phyloP scores from a whole-genome alignment of 2,797 vertebrate genomes.

The Zonotrichia albicollis region DNA sequence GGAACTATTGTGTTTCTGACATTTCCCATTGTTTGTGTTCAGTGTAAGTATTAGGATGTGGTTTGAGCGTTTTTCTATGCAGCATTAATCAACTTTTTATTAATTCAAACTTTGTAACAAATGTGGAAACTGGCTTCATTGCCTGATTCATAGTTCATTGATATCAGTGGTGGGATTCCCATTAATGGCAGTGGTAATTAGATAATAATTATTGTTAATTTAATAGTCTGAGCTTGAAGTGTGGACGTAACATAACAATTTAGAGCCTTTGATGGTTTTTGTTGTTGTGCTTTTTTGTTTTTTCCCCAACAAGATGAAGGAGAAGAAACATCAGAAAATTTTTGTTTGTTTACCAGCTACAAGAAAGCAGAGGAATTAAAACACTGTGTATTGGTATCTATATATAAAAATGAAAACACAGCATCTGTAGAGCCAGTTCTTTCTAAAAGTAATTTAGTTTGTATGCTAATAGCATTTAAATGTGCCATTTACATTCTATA shows the following conservation, averaged over 20 bases:
- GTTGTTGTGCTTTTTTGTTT: not conserved
- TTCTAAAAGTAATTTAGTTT: not conserved
- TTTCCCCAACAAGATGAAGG: not conserved
- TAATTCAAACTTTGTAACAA: not conserved
- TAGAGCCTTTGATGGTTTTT: not conserved
- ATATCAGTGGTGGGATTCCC: not conserved
- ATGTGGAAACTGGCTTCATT: not conserved
- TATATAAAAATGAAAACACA: not conserved
- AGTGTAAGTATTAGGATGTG: not conserved
- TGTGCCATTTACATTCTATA: not conserved
- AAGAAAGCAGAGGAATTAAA: not conserved
- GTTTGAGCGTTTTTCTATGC: not conserved
- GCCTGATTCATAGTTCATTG: not conserved
- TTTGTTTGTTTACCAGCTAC: not conserved
- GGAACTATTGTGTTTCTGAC: rapidly evolving
- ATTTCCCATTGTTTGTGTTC: not conserved
- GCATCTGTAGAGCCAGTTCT: not conserved
- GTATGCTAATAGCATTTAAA: not conserved
- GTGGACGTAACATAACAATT: not conserved
- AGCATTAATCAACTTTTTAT: not conserved
- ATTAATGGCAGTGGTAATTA: not conserved
- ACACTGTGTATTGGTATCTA: not conserved
- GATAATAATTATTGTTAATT: not conserved
- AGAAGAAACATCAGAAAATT: not conserved
- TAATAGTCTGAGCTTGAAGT: not conserved